Conservation (phyloP, 1,140 invertebrate species). For the Eupristina koningsbergeri region DNA sequence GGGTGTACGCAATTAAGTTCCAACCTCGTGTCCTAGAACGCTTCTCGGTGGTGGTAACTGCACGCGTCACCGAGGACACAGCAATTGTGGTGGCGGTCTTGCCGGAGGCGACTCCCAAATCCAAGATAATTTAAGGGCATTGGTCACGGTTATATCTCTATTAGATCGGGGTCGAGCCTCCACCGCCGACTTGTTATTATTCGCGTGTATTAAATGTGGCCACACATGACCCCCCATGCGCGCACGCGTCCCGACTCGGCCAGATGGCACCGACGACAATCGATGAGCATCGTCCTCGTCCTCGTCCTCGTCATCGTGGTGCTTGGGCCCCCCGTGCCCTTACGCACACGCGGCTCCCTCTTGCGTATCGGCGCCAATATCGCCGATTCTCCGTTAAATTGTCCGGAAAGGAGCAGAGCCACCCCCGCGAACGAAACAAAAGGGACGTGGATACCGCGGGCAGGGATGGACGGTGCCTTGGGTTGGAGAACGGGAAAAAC, state of each 20-base stretch:
- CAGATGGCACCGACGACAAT: constrained; percentile 44
- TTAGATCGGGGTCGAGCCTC: constrained; percentile 32
- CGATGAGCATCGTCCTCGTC: constrained; percentile 16
- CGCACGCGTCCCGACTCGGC: neutral
- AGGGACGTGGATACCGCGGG: neutral
- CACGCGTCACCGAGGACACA: neutral
- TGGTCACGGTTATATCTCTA: constrained; percentile 48
- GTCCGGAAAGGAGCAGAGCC: constrained; percentile 19
- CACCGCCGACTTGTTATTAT: constrained; percentile 36
- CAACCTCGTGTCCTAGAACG: neutral
- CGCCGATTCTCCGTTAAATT: constrained; percentile 41
- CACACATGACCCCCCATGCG: constrained; percentile 16
- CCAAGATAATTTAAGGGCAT: constrained; percentile 48
- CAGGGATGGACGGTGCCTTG: neutral
- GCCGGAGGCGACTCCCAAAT: constrained; percentile 19
- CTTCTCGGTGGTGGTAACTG: neutral
- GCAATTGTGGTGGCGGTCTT: neutral
- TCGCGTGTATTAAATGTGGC: constrained; percentile 45
- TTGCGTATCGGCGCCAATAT: constrained; percentile 3
- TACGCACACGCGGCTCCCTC: neutral
- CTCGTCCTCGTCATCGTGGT: no score
- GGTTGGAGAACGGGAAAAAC: neutral
- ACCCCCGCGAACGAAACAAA: neutral
- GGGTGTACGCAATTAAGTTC: neutral
- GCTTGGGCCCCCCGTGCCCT: neutral